Evolutionary conservation across 2,797 vertebrate genomes (phyloP).

Genomic region (Aldrovandia affinis): DNA sequence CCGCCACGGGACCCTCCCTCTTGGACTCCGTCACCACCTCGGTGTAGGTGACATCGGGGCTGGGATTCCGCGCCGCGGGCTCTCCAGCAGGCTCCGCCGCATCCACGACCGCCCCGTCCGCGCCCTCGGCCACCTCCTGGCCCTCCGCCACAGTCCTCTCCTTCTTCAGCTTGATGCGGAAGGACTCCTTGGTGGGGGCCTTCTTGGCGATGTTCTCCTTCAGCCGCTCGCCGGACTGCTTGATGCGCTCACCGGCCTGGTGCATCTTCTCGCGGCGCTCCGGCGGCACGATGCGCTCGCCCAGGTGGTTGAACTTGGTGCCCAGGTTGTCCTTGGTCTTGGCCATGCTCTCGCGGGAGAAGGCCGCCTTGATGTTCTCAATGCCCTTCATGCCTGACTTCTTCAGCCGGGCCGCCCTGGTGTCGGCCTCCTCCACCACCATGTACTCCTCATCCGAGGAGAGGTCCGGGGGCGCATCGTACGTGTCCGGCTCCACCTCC

Average conservation of each 20-base stretch:
- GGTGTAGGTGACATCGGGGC: slow-evolving; percentile 74
- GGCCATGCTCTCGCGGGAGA: slow-evolving; percentile 91
- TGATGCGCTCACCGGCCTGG: slow-evolving; percentile 84
- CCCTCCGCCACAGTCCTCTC: slow-evolving; percentile 80
- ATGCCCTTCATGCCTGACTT: slow-evolving; percentile 86
- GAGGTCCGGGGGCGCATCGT: slow-evolving; percentile 81
- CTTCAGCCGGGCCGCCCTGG: slow-evolving; percentile 80
- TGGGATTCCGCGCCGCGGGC: slow-evolving; percentile 53
- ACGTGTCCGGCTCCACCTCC: slow-evolving; percentile 76
- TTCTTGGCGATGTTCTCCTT: slow-evolving; percentile 92
- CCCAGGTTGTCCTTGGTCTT: slow-evolving; percentile 90
- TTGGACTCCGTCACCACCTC: slow-evolving; percentile 81
- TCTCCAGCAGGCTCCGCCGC: slow-evolving; percentile 56
- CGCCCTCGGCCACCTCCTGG: slow-evolving; percentile 77
- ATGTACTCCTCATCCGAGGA: slow-evolving; percentile 95
- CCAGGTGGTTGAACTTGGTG: slow-evolving; percentile 87
- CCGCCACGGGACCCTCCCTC: slow-evolving; percentile 75
- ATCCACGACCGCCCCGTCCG: slow-evolving; percentile 61
- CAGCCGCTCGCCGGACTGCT: slow-evolving; percentile 85
- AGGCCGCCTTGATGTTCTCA: slow-evolving; percentile 91
- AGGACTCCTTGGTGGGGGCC: slow-evolving; percentile 84
- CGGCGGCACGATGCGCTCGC: slow-evolving; percentile 89
- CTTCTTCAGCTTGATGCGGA: slow-evolving; percentile 88
- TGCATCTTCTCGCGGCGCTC: slow-evolving; percentile 90
- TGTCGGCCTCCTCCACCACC: slow-evolving; percentile 81